Evolutionary conservation across 2,113 vertebrate species (phyloP), one percentile per base, ranked within the genome.

Genomic region (Talpa occidentalis): DNA sequence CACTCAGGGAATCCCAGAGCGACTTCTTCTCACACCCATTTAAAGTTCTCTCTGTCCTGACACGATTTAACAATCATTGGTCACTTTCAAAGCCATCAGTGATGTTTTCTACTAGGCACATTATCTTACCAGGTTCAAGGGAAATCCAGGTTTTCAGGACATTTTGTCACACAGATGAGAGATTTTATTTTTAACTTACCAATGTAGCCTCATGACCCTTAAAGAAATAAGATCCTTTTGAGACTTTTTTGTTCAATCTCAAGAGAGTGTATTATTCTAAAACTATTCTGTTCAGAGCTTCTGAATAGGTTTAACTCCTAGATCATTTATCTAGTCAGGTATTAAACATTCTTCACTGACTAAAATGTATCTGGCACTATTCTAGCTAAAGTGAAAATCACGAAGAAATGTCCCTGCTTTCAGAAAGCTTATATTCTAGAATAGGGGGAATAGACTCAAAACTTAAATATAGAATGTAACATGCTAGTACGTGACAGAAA

Each of bases 171-270:
- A 17, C 28, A 70, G 40, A 52, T 49, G 59, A 66, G 17, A 26
- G 52, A 69, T 66, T 73, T 88, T 77, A 69, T 84, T 60, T 78
- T 83, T 54, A 74, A 70, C 16, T 83, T 84, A 70, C 3, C 15
- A 15, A 42, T 42, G n/a, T 16, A 77, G 59, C 4, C 6, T 49
- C n/a, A 70, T 22, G 15, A 26, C 10, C 11, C 28, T 42, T 93
- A 78, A 92, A 86, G 47, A 81, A 77, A 22, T 82, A 77, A 82
- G 49, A 76, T 9, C 37, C 28, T 69, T 77, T 90, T 77, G 93
- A 94, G 78, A 67, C 8, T 76, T 56, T 89, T 62, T 19, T 59
- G 32, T 77, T 93, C 32, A 89, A 69, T 9, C 47, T 77, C 15
- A 83, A 90, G n/a, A 89, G 5, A 67, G 21, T 19, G 8, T 90